Evolutionary conservation across 2,888 invertebrate species (phyloP), one percentile per base, ranked within the genome.

Genomic region (Nomada ferruginata): DNA sequence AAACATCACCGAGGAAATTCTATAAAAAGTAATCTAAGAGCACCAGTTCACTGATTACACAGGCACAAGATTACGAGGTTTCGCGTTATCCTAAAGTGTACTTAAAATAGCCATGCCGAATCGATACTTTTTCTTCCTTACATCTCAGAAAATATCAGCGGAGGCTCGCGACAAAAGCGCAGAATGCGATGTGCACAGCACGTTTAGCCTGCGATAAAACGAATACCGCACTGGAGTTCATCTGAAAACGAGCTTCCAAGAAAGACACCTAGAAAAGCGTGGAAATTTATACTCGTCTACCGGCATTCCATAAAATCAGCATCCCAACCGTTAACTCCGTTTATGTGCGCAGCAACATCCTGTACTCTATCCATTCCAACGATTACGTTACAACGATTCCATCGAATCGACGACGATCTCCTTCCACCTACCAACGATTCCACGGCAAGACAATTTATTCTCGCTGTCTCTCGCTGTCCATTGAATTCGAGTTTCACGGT

Each of bases 381-480:
- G 36, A 36, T 36, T 36, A 47, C 47, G 47, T 15, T 47, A 15
- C 47, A 11, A 11, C 47, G 47, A 47, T 47, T 47, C 47, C 47
- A 50, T 52, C 44, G 55, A 57, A 29, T 15, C 26, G 15, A 1
- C 36, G 47, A 63, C 13, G 47, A 66, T 42, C 11, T n/a, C 10
- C 44, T 23, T 29, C 52, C 47, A 47, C 15, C 47, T 15, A n/a
- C 44, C 59, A 59, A 7, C 13, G 26, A 53, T 18, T 29, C 65
- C 23, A 69, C 59, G 63, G 52, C 47, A 60, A 65, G 76, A 76
- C 70, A 55, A 55, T 55, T 76, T 69, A 10, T 23, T 44, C 61
- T 52, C 77, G 13, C 26, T 20, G 52, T 59, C 68, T 52, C 64
- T 26, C 53, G 15, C 52, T 63, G 23, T 36, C 26, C 57, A 61